These are phyloP conservation scores for Ischnus inquisitorius DNA, from an alignment of 2,888 invertebrate genomes.

Conservation along the genomic window DNA sequence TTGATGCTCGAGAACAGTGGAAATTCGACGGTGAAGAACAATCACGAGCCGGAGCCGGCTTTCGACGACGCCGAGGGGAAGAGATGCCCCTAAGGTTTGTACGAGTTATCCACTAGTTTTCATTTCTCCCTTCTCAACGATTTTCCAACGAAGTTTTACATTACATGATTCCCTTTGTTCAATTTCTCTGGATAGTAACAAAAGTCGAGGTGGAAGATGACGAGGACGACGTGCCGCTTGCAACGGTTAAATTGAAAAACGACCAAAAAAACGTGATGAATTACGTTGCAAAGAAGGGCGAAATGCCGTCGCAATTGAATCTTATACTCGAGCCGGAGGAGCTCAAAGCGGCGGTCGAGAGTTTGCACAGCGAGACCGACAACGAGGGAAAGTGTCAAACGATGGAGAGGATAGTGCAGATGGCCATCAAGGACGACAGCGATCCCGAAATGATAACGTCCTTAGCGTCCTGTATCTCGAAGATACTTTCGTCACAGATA, in stretches of 20 bases:
- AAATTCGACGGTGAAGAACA: slow-evolving; percentile 84
- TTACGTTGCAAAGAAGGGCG: slow-evolving; percentile 80
- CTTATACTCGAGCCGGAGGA: slow-evolving; percentile 85
- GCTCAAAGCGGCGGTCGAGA: slow-evolving; percentile 87
- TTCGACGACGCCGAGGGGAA: slow-evolving; percentile 96
- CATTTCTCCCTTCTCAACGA: background rate
- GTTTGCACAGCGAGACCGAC: slow-evolving; percentile 87
- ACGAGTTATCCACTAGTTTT: background rate
- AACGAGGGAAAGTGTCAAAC: slow-evolving; percentile 88
- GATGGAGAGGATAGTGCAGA: slow-evolving; percentile 89
- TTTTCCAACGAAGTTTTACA: background rate
- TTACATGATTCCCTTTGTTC: background rate
- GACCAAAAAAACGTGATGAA: slow-evolving; percentile 79
- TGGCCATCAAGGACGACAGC: slow-evolving; percentile 88
- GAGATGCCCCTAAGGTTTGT: slow-evolving; percentile 85
- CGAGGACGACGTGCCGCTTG: slow-evolving; percentile 92
- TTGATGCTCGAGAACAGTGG: slow-evolving; percentile 78
- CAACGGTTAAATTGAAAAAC: slow-evolving; percentile 90
- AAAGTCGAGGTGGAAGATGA: slow-evolving; percentile 86
- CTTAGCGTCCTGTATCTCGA: slow-evolving; percentile 88
- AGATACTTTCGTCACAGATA: slow-evolving; percentile 87
- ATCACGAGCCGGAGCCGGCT: slow-evolving; percentile 89
- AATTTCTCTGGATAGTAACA: slow-evolving; percentile 78
- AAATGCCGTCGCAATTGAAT: slow-evolving; percentile 80
- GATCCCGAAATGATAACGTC: slow-evolving; percentile 88